Percentiles rank a stretch among this genome's conserved stretches.
phyloP scores from a whole-genome alignment of 2,888 invertebrate species.

The Macaria notata region DNA sequence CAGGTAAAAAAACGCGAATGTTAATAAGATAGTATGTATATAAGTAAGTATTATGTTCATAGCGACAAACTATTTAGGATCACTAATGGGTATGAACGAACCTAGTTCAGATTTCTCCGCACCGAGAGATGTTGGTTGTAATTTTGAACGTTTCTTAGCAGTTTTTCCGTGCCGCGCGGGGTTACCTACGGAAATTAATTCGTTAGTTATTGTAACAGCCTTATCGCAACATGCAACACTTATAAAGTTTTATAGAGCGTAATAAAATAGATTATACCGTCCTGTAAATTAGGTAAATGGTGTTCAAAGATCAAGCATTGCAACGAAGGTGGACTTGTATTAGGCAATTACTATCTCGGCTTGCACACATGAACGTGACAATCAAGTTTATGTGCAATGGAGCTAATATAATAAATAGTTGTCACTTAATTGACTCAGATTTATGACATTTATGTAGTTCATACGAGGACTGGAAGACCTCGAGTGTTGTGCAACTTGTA shows the following conservation, averaged over 20 bases:
- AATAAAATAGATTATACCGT: slow-evolving; percentile 14
- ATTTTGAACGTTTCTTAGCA: slow-evolving; percentile 17
- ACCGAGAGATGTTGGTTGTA: slow-evolving; percentile 8
- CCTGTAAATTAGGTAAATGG: slow-evolving; percentile 35
- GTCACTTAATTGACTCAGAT: slow-evolving; percentile 10
- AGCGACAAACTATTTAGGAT: no score
- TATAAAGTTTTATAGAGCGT: slow-evolving; percentile 14
- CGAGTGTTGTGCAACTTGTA: slow-evolving; percentile 13
- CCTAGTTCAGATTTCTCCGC: slow-evolving; percentile 21
- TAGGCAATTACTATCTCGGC: slow-evolving; percentile 30
- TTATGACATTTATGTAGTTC: slow-evolving; percentile 19
- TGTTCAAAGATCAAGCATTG: slow-evolving; percentile 38
- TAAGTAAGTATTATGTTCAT: no score
- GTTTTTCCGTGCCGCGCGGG: slow-evolving; percentile 11
- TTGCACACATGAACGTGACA: slow-evolving; percentile 34
- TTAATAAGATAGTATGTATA: no score
- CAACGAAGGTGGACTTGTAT: slow-evolving; percentile 35
- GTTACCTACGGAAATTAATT: slow-evolving; percentile 22
- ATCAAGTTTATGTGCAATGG: slow-evolving; percentile 18
- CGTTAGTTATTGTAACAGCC: slow-evolving; percentile 8
- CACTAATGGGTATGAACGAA: slow-evolving; percentile 1
- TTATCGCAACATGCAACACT: slow-evolving; percentile 27
- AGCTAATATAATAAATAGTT: slow-evolving; percentile 8
- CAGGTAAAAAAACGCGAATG: no score
- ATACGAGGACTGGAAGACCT: slow-evolving; percentile 19